Evolutionary conservation across 1,140 invertebrate genomes (phyloP), one percentile per base, ranked within the genome.

Genomic region (Sitobion miscanthi): DNA sequence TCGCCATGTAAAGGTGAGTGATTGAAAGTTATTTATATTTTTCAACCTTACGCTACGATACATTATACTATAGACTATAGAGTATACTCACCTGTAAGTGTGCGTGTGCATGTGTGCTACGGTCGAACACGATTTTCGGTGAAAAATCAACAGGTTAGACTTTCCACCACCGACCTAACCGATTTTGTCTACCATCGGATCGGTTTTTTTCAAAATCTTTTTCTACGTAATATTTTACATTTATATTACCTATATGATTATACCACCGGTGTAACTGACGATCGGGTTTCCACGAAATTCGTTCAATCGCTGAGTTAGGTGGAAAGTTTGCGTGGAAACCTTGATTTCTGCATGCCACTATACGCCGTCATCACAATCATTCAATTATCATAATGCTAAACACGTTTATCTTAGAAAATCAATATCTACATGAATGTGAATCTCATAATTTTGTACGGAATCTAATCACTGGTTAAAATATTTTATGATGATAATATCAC

Each of bases 71-170:
- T 62, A 62, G 25, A 62, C 8, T 30, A 57, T 62, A 54, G 52
- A 23, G 52, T 54, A 30, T 14, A n/a, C 14, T 77, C 30, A 35
- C 5, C 30, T n/a, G 62, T 77, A n/a, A n/a, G 14, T 77, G 62
- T n/a, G 62, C 30, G 2, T 17, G 62, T n/a, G 30, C 21, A 69
- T 30, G 62, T 30, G 25, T 30, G 30, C n/a, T n/a, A n/a, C 14
- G 30, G 14, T 77, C 30, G 14, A 77, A n/a, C 62, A 77, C 14
- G 62, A 17, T 17, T 77, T 35, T n/a, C 14, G 30, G 14, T n/a
- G 62, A 77, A 77, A 77, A 77, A 77, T 77, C 62, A 77, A 77
- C 62, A 77, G 62, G 62, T 77, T 77, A 77, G 14, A 30, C 62
- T 77, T 17, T 20, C 14, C 21, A 0, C 62, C n/a, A 20, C 62